phyloP scores from a whole-genome alignment of 2,113 vertebrate species.

The Cacatua alba region DNA sequence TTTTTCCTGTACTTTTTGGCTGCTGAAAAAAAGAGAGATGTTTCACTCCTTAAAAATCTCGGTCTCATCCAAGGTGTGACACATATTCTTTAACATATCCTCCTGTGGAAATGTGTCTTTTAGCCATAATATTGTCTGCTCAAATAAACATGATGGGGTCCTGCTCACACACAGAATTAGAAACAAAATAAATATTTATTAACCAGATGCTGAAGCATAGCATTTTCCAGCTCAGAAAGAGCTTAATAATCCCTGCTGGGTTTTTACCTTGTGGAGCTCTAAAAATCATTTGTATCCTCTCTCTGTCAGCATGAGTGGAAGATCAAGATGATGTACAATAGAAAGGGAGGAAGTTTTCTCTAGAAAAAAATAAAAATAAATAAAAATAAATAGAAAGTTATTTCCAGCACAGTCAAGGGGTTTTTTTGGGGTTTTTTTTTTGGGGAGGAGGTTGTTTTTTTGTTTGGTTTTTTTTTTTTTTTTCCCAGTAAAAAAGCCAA shows the following conservation, averaged over 20 bases:
- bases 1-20: neutral
- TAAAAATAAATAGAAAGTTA: neutral
- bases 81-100: neutral
- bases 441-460: neutral
- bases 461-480: neutral
- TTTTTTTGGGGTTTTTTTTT: neutral
- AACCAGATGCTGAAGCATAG: neutral
- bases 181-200: slow-evolving; percentile 63
- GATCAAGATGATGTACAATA: slow-evolving; percentile 5
- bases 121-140: neutral
- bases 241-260: slow-evolving; percentile 28
- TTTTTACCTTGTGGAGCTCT: slow-evolving; percentile 15
- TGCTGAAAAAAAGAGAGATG: neutral
- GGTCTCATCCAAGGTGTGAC: neutral
- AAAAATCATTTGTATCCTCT: slow-evolving; percentile 44
- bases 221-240: slow-evolving; percentile 29
- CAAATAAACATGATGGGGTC: neutral
- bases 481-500: neutral
- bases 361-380: neutral
- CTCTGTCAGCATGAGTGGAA: slow-evolving; percentile 14
- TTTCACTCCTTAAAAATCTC: neutral
- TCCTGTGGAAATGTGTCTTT: slow-evolving; percentile 1
- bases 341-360: neutral
- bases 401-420: neutral
- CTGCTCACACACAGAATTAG: neutral